Evolutionary conservation across 2,797 vertebrate genomes (phyloP).

Genomic region (Gymnocypris eckloni): DNA sequence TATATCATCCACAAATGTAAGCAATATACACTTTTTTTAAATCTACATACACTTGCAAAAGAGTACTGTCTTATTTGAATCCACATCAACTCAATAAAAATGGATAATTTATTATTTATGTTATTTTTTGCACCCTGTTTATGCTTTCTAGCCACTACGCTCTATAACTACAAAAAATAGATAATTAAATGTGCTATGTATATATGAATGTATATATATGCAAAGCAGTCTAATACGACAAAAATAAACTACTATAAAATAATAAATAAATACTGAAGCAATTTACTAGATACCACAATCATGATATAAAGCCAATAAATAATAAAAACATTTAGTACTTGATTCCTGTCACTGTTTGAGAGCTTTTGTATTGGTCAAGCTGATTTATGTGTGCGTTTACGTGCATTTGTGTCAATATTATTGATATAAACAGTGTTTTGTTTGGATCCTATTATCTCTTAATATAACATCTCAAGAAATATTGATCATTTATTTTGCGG

Average conservation of each 20-base stretch:
- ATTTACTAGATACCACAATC: neutral
- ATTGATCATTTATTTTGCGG: neutral
- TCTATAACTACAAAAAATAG: neutral
- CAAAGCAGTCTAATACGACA: neutral
- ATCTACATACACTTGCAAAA: neutral
- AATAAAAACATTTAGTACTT: no score
- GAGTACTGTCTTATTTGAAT: neutral
- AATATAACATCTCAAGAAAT: neutral
- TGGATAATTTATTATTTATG: neutral
- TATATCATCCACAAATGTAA: neutral
- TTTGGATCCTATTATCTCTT: neutral
- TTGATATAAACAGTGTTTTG: neutral
- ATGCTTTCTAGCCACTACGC: neutral
- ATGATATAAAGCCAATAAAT: neutral
- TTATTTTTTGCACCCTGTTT: neutral
- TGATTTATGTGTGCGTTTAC: neutral
- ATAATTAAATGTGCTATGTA: neutral
- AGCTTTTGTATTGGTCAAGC: neutral
- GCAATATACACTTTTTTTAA: neutral
- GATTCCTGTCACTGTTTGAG: neutral
- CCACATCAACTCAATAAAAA: neutral
- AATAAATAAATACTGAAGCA: neutral
- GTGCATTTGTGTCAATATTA: neutral
- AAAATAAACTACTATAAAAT: neutral
- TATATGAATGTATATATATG: neutral